Evolutionary conservation across 2,797 vertebrate species (phyloP).

Genomic region (Pantherophis alleghaniensis): DNA sequence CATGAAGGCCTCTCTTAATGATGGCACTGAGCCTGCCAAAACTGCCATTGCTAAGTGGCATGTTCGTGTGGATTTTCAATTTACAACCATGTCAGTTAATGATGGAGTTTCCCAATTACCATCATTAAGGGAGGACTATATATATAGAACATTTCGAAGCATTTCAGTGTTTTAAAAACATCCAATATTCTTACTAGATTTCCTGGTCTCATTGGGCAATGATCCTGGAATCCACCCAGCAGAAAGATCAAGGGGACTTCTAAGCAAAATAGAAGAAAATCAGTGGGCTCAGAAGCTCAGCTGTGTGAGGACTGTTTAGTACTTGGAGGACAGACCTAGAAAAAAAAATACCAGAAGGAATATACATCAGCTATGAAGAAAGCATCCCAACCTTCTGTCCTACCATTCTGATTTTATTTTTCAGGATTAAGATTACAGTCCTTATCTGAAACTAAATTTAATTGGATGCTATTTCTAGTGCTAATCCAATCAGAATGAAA

Average conservation of each 20-base stretch:
- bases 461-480: neutral
- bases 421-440: neutral
- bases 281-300: neutral
- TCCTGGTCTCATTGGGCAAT: neutral
- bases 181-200: neutral
- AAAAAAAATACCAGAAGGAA: neutral
- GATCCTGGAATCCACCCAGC: neutral
- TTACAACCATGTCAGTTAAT: neutral
- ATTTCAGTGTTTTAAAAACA: neutral
- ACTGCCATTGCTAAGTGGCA: neutral
- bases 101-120: neutral
- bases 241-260: neutral
- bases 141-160: neutral
- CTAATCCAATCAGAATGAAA: neutral
- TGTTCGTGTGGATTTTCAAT: neutral
- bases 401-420: neutral
- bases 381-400: neutral
- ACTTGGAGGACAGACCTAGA: neutral
- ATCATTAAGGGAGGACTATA: neutral
- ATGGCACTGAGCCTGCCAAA: neutral
- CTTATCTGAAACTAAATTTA: neutral
- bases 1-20: neutral
- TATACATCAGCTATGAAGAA: neutral
- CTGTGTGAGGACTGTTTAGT: neutral
- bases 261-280: neutral